These are phyloP conservation scores for Gavia stellata DNA, from an alignment of 2,113 vertebrate genomes.

Conservation along the genomic window DNA sequence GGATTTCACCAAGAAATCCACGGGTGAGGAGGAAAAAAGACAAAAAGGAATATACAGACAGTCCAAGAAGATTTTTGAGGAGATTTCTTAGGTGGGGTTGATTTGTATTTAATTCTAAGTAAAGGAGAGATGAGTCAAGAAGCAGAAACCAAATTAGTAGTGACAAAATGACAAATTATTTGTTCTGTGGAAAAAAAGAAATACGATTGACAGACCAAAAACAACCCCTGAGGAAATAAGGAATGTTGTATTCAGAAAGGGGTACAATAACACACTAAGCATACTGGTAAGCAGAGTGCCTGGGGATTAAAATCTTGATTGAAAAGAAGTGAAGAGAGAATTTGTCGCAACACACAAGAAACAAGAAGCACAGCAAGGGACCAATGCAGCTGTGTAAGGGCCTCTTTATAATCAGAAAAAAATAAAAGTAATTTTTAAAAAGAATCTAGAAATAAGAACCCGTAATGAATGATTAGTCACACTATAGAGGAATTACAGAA, in stretches of 20 bases:
- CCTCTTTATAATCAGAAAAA: neutral
- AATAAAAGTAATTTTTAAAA: neutral
- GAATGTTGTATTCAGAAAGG: neutral
- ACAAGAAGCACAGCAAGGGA: neutral
- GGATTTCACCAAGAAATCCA: neutral
- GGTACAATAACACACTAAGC: neutral
- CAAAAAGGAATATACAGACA: neutral
- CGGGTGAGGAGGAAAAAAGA: fast-evolving
- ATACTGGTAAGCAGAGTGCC: neutral
- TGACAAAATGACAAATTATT: neutral
- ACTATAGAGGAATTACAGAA: neutral
- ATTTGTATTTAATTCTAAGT: neutral
- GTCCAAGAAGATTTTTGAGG: neutral
- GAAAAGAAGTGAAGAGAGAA: neutral
- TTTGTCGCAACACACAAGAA: neutral
- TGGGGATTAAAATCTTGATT: neutral
- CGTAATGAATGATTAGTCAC: neutral
- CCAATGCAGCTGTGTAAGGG: neutral
- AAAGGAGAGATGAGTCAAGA: neutral
- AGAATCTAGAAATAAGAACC: neutral
- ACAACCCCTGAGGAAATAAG: neutral
- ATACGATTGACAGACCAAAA: neutral
- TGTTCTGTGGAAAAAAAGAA: neutral
- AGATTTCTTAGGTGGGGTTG: neutral
- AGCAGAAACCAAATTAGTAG: neutral